Evolutionary conservation across 2,113 vertebrate species (phyloP).

Genomic region (Leucosticte australis): DNA sequence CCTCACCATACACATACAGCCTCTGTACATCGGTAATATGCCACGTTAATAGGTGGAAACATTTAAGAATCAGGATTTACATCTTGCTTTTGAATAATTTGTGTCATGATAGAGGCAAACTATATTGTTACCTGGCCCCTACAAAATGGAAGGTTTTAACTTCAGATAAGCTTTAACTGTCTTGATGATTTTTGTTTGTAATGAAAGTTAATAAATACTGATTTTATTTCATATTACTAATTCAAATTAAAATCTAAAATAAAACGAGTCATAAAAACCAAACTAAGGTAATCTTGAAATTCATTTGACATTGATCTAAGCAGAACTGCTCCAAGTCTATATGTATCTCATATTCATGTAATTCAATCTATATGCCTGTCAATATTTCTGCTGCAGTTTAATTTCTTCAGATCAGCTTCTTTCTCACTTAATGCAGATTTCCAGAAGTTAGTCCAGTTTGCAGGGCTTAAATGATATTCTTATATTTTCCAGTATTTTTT

Average conservation of each 20-base stretch:
- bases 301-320: conserved; percentile 59
- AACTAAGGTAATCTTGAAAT: conserved; percentile 47
- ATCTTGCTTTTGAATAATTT: conserved; percentile 18
- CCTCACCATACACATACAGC: conserved; percentile 48
- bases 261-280: neutral
- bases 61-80: neutral
- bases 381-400: conserved; percentile 67
- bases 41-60: neutral
- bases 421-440: conserved; percentile 31
- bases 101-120: neutral
- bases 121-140: neutral
- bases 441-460: conserved; percentile 1
- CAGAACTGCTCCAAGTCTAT: neutral
- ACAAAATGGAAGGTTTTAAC: neutral
- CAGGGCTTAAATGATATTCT: neutral
- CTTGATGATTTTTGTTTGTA: neutral
- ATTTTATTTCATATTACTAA: conserved; percentile 33
- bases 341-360: conserved; percentile 39
- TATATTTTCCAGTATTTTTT: conserved; percentile 15
- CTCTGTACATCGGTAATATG: neutral
- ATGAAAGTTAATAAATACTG: conserved; percentile 22
- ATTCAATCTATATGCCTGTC: conserved; percentile 63
- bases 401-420: conserved; percentile 53
- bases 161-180: neutral
- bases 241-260: conserved; percentile 42